phyloP scores from a whole-genome alignment of 2,888 invertebrate species.

The Eudasyphora cyanicolor region DNA sequence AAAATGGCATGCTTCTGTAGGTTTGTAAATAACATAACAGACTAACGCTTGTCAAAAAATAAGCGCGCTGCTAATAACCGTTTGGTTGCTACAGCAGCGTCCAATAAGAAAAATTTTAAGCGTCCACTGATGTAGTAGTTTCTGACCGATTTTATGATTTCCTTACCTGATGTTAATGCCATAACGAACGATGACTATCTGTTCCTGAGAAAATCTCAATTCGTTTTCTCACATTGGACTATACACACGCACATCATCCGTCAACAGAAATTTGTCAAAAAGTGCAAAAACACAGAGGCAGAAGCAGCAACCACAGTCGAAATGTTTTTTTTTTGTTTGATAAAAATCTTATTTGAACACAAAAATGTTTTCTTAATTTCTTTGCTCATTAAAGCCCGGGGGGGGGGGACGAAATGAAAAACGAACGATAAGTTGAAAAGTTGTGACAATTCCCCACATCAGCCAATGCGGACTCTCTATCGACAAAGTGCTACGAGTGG shows the following conservation, averaged over 20 bases:
- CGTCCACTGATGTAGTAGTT: no score
- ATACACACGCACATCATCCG: constrained; percentile 54
- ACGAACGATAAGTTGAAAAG: neutral
- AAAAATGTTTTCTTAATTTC: constrained; percentile 69
- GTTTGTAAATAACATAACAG: no score
- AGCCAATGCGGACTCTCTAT: neutral
- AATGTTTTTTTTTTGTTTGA: constrained; percentile 57
- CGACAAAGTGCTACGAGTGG: constrained; percentile 37
- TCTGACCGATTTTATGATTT: no score
- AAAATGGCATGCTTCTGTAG: no score
- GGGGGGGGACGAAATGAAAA: constrained; percentile 7
- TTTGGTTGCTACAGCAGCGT: no score
- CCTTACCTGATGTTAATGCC: no score
- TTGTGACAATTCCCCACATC: neutral
- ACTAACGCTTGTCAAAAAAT: no score
- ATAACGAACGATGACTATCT: neutral
- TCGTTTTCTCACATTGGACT: constrained; percentile 57
- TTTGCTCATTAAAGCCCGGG: constrained; percentile 67
- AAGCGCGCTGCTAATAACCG: no score
- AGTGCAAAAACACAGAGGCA: constrained; percentile 50
- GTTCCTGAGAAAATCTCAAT: neutral
- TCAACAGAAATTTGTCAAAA: constrained; percentile 69
- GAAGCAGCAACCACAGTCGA: constrained; percentile 53
- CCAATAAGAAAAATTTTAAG: no score
- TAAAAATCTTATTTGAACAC: constrained; percentile 67